Evolutionary conservation across 2,797 vertebrate genomes (phyloP), one percentile per base, ranked within the genome.

Genomic region (Emydoidea blandingii): DNA sequence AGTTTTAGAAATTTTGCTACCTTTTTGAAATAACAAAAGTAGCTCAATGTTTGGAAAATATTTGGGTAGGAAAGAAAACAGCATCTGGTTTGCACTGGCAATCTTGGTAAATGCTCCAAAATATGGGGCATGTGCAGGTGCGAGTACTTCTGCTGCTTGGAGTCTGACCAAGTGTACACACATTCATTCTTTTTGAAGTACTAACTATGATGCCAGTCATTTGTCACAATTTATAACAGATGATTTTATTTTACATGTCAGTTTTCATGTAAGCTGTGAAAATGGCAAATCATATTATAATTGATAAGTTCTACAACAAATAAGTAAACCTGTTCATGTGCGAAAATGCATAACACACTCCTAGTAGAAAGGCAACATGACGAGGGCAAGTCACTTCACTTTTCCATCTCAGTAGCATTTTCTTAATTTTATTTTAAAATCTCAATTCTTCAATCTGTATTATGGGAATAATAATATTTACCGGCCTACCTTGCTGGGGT

Each of bases 21-120:
- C 91, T 97, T 96, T 95, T 92, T 93, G 81, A 91, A 95, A 91
- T 95, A 96, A 81, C 80, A 82, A 94, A 97, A 95, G 95, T 91
- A 96, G 80, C 29, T 95, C 81, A 89, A 23, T 97, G 87, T 97
- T 97, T 97, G 62, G 89, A 90, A 97, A 97, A 93, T 82, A 96
- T 95, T 96, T 97, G 21, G 29, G 47, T 62, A 83, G 81, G 29
- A 95, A 94, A 93, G 49, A 88, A 96, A 96, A 91, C 80, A 96
- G 37, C 88, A 97, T 87, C 93, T 96, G 94, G 85, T 49, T 91
- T 83, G 49, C 82, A 25, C 85, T 95, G 62, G 25, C 57, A 62
- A 85, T 96, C 79, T 86, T 95, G 81, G 83, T 91, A 92, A 95
- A 93, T 88, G 49, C 94, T 93, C 82, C 56, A 92, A 29, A 89